A percentile compares a stretch with the other conserved stretches of the same genome.
phyloP scores from a whole-genome alignment of 2,888 invertebrate species.

The Megalurothrips usitatus region DNA sequence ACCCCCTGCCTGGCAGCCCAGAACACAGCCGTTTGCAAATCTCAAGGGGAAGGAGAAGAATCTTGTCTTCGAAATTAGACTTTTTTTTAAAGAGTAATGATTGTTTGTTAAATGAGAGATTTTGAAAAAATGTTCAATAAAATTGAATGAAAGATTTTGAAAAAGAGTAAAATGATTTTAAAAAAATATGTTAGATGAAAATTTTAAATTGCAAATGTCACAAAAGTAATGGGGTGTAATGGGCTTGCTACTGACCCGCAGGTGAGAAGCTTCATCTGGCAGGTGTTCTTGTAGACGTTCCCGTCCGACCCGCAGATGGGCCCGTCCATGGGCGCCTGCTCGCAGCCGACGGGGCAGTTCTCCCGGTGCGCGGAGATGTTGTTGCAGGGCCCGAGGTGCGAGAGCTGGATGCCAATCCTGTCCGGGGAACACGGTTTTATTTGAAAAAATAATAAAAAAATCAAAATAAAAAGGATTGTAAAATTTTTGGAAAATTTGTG shows the following conservation, averaged over 20 bases:
- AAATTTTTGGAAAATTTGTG: too few relatives aligned
- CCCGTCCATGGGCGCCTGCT: slow-evolving; percentile 79
- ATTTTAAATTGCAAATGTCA: too few relatives aligned
- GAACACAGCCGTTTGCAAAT: slow-evolving; percentile 37
- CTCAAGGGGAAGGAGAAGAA: too few relatives aligned
- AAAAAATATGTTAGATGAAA: too few relatives aligned
- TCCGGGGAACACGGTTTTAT: slow-evolving; percentile 41
- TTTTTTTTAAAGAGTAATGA: slow-evolving; percentile 10
- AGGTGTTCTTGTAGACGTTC: slow-evolving; percentile 87
- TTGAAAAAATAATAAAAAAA: slow-evolving; percentile 17
- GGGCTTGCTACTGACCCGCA: slow-evolving; percentile 82
- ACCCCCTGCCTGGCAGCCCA: slow-evolving; percentile 77
- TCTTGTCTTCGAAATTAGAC: too few relatives aligned
- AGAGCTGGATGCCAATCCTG: slow-evolving; percentile 58
- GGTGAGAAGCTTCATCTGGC: slow-evolving; percentile 86
- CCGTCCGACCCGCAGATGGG: slow-evolving; percentile 90
- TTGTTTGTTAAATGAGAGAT: neutral
- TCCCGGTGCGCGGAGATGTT: slow-evolving; percentile 77
- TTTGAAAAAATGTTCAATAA: neutral
- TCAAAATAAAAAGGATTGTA: too few relatives aligned
- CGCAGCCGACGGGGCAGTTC: slow-evolving; percentile 83
- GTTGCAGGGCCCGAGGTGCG: slow-evolving; percentile 61
- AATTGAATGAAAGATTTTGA: neutral
- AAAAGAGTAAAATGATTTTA: too few relatives aligned
- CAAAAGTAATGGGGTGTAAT: too few relatives aligned